Base-by-base conservation (phyloP, 2,888 invertebrate genomes). In the Heliconius ismenius region DNA sequence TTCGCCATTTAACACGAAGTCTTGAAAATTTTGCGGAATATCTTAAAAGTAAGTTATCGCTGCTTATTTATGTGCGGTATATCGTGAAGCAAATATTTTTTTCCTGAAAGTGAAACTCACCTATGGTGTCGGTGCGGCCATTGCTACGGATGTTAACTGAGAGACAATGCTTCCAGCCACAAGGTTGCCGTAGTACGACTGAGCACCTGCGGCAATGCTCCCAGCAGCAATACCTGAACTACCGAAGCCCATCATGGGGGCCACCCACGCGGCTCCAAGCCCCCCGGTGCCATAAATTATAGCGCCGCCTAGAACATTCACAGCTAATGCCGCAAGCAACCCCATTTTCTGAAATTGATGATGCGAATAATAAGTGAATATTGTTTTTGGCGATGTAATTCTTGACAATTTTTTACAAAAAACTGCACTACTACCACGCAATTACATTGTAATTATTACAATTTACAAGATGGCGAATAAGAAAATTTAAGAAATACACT, bases 81-180 rank as follows among this genome's bases (percentile, higher is more conserved):
- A n/a, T 9, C 54, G 58, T n/a, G n/a, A 58, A 58, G 58, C 58
- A 58, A 58, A 58, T 32, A 7, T n/a, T n/a, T 2, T 21, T 54
- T 2, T 21, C 13, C 18, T 24, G 1, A 11, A 21, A 67, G 21
- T 67, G 43, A 26, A 36, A 72, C 63, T 68, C 70, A 86, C 86
- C 86, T 84, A 92, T 77, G 90, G 92, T 6, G 89, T 92, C 0
- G 92, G 92, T 2, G 92, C 87, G 0, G 85, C 83, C 92, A 92
- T 92, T 1, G 91, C 92, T 0, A 85, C 86, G 0, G 92, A 86
- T 3, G 91, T 91, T 67, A 92, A 63, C 81, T 90, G 78, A 0
- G 92, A 89, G 4, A 92, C 84, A 21, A 92, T 84, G 79, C 90
- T 89, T 0, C 92, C 92, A 0, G 91, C 91, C 0, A 76, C 91